These are phyloP conservation scores for Gisinianus flammeolus DNA, from an alignment of 2,888 invertebrate genomes.

Conservation along the genomic window DNA sequence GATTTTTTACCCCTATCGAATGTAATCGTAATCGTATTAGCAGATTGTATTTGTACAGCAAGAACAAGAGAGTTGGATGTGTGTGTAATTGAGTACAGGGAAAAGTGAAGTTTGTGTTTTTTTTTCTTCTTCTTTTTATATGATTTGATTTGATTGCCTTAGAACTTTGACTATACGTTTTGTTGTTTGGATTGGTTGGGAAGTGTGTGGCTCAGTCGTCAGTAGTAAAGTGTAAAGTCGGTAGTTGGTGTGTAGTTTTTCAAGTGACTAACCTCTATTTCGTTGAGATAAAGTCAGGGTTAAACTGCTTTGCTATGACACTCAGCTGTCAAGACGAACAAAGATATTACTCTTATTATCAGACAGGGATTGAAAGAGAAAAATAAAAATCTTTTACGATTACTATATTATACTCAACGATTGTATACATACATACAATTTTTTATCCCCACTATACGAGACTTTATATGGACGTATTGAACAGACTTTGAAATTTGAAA, in stretches of 20 bases:
- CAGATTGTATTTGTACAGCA: too few species aligned
- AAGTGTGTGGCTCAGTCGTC: neutral
- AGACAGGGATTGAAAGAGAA: neutral
- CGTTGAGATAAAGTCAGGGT: neutral
- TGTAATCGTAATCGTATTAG: too few species aligned
- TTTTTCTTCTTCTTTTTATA: neutral
- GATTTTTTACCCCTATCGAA: too few species aligned
- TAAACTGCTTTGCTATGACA: slow-evolving; percentile 42
- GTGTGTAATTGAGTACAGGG: slow-evolving; percentile 2
- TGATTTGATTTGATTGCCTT: neutral
- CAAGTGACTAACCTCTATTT: neutral
- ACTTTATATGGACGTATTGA: too few species aligned
- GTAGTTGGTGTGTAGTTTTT: neutral
- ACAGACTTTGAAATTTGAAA: too few species aligned
- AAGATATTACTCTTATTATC: slow-evolving; percentile 16
- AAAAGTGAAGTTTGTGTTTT: neutral
- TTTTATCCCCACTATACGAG: too few species aligned
- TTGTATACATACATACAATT: too few species aligned
- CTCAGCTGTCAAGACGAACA: slow-evolving; percentile 37
- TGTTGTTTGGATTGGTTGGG: neutral
- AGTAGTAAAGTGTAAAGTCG: too few species aligned
- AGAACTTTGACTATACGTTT: neutral
- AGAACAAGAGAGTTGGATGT: too few species aligned
- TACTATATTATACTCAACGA: too few species aligned
- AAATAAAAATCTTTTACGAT: neutral